Evolutionary conservation across 2,113 vertebrate species (phyloP).

Genomic region (Channa maculata): DNA sequence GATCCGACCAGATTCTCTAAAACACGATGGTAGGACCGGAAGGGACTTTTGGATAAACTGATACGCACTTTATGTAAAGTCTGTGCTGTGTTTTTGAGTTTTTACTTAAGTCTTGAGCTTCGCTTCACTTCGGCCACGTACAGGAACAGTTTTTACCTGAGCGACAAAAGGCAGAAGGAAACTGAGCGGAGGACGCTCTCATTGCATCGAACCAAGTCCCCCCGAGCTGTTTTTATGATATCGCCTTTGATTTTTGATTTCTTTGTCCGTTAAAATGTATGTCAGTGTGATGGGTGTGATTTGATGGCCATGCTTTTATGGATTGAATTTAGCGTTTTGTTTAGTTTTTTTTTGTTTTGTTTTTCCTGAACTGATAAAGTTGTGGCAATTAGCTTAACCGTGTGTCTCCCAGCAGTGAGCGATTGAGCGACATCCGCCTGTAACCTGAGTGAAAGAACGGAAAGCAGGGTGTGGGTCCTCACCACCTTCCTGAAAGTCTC

Average conservation of each 20-base stretch:
- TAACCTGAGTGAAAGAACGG: background rate
- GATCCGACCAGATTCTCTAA: slow-evolving; percentile 7
- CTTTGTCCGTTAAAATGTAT: too few species aligned
- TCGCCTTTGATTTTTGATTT: too few species aligned
- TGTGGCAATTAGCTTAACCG: background rate
- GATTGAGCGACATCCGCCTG: too few species aligned
- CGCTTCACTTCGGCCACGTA: background rate
- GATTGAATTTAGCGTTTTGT: background rate
- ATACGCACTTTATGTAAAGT: background rate
- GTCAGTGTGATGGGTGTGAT: too few species aligned
- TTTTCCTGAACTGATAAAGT: background rate
- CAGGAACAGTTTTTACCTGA: slow-evolving; percentile 45
- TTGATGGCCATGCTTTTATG: too few species aligned
- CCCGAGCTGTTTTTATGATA: too few species aligned
- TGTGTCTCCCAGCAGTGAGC: slow-evolving; percentile 50
- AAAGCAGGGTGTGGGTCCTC: background rate
- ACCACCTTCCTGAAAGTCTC: background rate
- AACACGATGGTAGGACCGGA: slow-evolving; percentile 42
- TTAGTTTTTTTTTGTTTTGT: background rate
- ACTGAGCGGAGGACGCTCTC: background rate
- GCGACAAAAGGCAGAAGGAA: slow-evolving; percentile 9
- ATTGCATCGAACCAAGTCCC: background rate
- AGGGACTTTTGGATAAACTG: background rate
- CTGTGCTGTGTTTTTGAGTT: background rate
- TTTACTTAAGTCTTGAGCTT: background rate